These are phyloP conservation scores for Epirrhoe tristata DNA, from an alignment of 2,888 invertebrate genomes.

Conservation along the genomic window DNA sequence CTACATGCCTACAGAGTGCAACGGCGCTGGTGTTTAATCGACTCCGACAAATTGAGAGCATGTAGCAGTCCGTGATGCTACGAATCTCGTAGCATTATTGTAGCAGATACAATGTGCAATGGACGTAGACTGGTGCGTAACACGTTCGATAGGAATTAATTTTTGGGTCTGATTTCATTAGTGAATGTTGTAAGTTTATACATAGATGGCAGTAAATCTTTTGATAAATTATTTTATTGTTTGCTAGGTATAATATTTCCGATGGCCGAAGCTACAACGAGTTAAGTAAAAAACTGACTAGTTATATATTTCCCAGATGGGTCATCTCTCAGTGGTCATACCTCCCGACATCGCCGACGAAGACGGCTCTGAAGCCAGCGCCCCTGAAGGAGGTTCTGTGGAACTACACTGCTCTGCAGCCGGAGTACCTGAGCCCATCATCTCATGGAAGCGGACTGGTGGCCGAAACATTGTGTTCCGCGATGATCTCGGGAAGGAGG, in stretches of 20 bases:
- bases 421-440: constrained; percentile 91
- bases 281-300: not conserved
- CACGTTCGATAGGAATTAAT: not conserved
- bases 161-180: not conserved
- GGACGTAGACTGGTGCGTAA: constrained; percentile 21
- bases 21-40: constrained; percentile 47
- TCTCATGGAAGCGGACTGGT: constrained; percentile 92
- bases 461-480: constrained; percentile 91
- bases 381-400: constrained; percentile 92
- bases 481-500: constrained; percentile 87
- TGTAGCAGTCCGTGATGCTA: constrained; percentile 52
- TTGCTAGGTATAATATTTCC: too few relatives aligned
- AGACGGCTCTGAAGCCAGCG: constrained; percentile 87
- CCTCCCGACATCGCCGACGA: constrained; percentile 92
- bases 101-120: constrained; percentile 30
- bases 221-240: too few relatives aligned
- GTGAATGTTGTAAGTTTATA: not conserved
- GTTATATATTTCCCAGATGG: constrained; percentile 87
- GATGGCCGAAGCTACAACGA: too few relatives aligned
- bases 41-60: constrained; percentile 51
- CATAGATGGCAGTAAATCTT: not conserved
- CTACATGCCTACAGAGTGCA: constrained; percentile 47
- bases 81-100: constrained; percentile 39
- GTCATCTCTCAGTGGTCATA: constrained; percentile 93
- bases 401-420: constrained; percentile 91